phyloP scores from a whole-genome alignment of 1,140 invertebrate genomes.

The Drosophila pseudoobscura region DNA sequence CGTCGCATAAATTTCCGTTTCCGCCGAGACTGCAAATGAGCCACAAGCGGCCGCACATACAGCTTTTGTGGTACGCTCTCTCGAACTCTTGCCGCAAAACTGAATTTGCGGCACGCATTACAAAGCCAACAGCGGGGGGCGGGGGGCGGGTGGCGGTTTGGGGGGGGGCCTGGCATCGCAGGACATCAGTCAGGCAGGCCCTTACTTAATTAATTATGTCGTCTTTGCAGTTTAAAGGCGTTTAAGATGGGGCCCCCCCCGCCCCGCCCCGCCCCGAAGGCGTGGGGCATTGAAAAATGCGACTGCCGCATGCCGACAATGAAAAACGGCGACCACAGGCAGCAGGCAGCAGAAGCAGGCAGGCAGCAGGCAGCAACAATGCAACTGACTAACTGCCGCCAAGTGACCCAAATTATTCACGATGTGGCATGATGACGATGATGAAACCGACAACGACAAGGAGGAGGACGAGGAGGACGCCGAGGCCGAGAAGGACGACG shows the following conservation, averaged over 20 bases:
- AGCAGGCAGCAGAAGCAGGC: slow-evolving; percentile 25
- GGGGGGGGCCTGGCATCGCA: neutral
- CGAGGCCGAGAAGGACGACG: neutral
- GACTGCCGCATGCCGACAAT: slow-evolving; percentile 77
- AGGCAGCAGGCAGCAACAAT: slow-evolving; percentile 59
- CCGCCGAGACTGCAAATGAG: slow-evolving; percentile 68
- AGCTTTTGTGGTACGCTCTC: slow-evolving; percentile 39
- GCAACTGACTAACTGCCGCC: slow-evolving; percentile 77
- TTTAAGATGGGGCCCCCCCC: slow-evolving; percentile 52
- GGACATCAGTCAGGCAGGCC: slow-evolving; percentile 73
- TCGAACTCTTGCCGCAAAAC: slow-evolving; percentile 32
- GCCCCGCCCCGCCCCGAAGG: slow-evolving; percentile 1
- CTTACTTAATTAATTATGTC: slow-evolving; percentile 81
- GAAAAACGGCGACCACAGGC: slow-evolving; percentile 77
- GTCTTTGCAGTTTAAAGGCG: slow-evolving; percentile 78
- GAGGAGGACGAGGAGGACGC: too few species aligned
- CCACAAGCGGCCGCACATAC: slow-evolving; percentile 43
- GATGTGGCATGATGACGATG: slow-evolving; percentile 32
- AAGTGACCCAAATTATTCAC: slow-evolving; percentile 82
- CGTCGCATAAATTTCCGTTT: slow-evolving; percentile 72
- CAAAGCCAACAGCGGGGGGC: slow-evolving; percentile 48
- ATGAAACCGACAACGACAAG: slow-evolving; percentile 7
- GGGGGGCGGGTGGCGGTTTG: too few species aligned
- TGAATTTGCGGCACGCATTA: slow-evolving; percentile 75
- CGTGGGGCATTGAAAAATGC: slow-evolving; percentile 72